Evolutionary conservation across 2,888 invertebrate genomes (phyloP), one percentile per base, ranked within the genome.

Genomic region (Hydroisotoma schaefferi): DNA sequence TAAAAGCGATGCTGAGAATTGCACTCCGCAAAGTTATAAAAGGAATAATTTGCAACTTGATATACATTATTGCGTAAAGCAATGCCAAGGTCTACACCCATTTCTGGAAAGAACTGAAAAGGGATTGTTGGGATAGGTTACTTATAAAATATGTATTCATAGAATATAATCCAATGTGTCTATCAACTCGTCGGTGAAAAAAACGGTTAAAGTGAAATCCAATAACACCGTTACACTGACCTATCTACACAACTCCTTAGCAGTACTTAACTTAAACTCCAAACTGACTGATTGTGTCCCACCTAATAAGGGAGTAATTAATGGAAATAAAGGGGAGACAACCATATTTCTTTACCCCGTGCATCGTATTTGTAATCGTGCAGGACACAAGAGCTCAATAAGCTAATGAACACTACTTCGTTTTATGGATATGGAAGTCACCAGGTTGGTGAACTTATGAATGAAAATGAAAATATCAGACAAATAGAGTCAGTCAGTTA

Each of bases 271-370:
- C n/a, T n/a, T n/a, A n/a, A n/a, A n/a, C n/a, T n/a, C n/a, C n/a
- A n/a, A n/a, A n/a, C n/a, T n/a, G n/a, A n/a, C n/a, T n/a, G n/a
- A n/a, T n/a, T n/a, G n/a, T n/a, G n/a, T n/a, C n/a, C n/a, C 23
- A n/a, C 63, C 67, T 57, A 63, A 67, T 67, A 67, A 63, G 67
- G 67, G 48, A 59, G 61, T 63, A 67, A 67, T 63, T 67, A 67
- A 61, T 67, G 55, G 53, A 62, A 66, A 66, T 66, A 59, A 61
- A 61, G 58, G 61, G 59, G 59, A 57, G 46, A 55, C 47, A 44
- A 43, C n/a, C n/a, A n/a, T n/a, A n/a, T n/a, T n/a, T n/a, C n/a
- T n/a, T n/a, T n/a, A n/a, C n/a, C n/a, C n/a, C n/a, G n/a, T n/a
- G n/a, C n/a, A n/a, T n/a, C n/a, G n/a, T n/a, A n/a, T n/a, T n/a